Conservation (phyloP, 1,140 invertebrate genomes). For the Gyrodactylus salaris region DNA sequence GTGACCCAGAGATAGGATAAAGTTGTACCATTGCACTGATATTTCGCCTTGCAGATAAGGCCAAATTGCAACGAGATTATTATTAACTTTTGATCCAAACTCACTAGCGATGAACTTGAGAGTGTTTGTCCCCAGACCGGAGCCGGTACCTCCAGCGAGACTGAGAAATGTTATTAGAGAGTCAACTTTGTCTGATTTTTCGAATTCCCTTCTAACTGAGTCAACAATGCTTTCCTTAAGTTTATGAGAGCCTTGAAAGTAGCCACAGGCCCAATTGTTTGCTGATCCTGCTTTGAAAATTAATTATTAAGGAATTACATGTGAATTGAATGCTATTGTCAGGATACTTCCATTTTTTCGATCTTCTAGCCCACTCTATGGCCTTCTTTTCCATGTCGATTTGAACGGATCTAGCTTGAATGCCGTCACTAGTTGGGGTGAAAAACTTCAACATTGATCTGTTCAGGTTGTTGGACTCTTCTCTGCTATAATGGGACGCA, state of each 20-base stretch:
- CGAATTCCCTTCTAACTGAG: not conserved
- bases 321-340: not conserved
- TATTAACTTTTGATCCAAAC: not conserved
- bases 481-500: not conserved
- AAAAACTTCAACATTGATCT: not conserved
- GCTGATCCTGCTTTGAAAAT: not conserved
- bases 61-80: slow-evolving; percentile 3
- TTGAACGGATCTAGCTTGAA: not conserved
- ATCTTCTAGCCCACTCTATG: not conserved
- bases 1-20: not conserved
- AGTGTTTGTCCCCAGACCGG: not conserved
- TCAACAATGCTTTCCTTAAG: not conserved
- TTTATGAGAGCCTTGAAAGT: not conserved
- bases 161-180: not conserved
- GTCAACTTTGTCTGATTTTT: slow-evolving; percentile 1
- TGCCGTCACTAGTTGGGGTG: too few species aligned
- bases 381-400: slow-evolving; percentile 4
- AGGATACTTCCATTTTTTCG: not conserved
- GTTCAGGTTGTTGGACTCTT: not conserved
- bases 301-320: not conserved
- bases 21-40: not conserved
- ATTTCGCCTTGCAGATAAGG: slow-evolving; percentile 2
- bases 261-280: slow-evolving; percentile 2
- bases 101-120: not conserved
- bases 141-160: slow-evolving; percentile 1